A percentile compares a stretch with the other conserved stretches of the same genome.
phyloP scores from a whole-genome alignment of 2,888 invertebrate genomes.

The Sycophila texana region DNA sequence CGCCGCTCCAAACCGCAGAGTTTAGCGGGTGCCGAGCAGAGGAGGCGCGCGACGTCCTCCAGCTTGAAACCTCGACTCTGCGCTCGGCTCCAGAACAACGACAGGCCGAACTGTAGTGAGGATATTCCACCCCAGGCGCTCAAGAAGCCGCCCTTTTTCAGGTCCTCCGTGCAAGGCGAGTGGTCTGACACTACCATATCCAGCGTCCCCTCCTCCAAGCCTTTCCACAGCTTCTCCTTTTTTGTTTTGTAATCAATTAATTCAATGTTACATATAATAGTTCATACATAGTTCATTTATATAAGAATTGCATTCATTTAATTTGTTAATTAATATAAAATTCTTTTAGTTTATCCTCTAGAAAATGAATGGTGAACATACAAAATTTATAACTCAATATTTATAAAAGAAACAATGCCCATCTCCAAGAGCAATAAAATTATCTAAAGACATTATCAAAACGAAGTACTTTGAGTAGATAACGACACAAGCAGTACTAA shows the following conservation, averaged over 20 bases:
- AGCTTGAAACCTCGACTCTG: constrained; percentile 78
- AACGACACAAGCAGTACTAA: constrained; percentile 62
- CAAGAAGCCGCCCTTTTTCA: constrained; percentile 78
- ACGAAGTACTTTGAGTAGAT: neutral
- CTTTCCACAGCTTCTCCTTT: constrained; percentile 81
- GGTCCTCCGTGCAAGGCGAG: constrained; percentile 66
- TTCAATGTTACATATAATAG: neutral
- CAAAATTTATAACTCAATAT: too few species aligned
- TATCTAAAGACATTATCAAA: neutral
- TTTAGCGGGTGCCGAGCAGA: constrained; percentile 80
- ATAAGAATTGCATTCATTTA: too few species aligned
- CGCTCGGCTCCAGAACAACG: constrained; percentile 83
- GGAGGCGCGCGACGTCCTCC: constrained; percentile 78
- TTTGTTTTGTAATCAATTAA: neutral
- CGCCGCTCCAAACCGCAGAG: constrained; percentile 79
- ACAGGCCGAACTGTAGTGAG: constrained; percentile 84
- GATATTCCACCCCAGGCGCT: constrained; percentile 86
- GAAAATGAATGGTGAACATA: too few species aligned
- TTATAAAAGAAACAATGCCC: too few species aligned
- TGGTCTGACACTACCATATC: constrained; percentile 67
- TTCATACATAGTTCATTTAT: too few species aligned
- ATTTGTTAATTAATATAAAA: constrained; percentile 23
- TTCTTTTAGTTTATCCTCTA: neutral
- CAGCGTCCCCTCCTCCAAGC: constrained; percentile 78
- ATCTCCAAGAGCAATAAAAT: too few species aligned